Conservation (phyloP, 2,113 vertebrate genomes). For the Columba livia region DNA sequence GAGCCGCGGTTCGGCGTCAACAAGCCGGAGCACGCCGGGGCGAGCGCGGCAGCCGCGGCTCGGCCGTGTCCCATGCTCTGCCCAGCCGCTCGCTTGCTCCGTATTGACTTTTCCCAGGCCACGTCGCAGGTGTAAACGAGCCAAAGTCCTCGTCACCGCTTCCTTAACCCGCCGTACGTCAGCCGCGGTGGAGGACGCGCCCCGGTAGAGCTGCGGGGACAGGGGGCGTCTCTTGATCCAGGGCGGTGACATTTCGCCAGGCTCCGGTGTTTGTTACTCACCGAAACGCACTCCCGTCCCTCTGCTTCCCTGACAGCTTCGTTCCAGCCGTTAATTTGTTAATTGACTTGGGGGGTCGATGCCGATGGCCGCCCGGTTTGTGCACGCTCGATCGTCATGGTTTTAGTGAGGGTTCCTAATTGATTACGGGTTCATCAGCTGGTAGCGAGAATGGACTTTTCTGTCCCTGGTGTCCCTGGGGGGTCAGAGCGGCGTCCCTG, state of each 20-base stretch:
- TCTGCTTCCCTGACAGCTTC: too few species aligned
- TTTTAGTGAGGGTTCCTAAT: not conserved
- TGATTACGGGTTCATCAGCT: too few species aligned
- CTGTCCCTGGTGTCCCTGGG: too few species aligned
- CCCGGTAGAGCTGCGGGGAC: too few species aligned
- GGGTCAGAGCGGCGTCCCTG: too few species aligned
- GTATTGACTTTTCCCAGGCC: not conserved
- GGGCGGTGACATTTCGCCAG: too few species aligned
- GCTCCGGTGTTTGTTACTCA: fast-evolving
- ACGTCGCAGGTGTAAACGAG: not conserved
- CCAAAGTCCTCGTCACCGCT: not conserved
- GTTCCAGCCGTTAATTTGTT: not conserved
- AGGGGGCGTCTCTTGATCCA: too few species aligned
- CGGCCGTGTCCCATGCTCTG: not conserved
- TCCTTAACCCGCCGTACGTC: not conserved
- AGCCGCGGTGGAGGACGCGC: not conserved
- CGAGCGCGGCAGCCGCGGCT: not conserved
- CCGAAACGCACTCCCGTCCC: not conserved
- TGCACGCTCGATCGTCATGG: fast-evolving
- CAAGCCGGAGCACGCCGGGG: not conserved
- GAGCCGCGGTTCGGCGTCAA: fast-evolving
- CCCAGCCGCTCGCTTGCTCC: not conserved
- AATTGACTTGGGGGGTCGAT: fast-evolving
- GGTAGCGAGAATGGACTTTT: too few species aligned
- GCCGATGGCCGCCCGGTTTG: not conserved